Conservation (phyloP, 2,113 vertebrate species). For the Callopanchax toddi region DNA sequence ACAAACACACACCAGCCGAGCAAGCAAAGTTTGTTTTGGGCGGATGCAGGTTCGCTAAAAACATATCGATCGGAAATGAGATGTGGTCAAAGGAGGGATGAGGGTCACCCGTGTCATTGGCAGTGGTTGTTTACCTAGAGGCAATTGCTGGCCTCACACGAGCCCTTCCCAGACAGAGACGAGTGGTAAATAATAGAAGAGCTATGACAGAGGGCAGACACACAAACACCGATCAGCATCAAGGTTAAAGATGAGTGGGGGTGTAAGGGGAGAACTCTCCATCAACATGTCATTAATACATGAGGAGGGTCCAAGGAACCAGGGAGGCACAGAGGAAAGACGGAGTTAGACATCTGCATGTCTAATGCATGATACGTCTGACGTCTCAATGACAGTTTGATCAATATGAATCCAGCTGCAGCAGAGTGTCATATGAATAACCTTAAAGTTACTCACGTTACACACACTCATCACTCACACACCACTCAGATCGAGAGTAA, state of each 20-base stretch:
- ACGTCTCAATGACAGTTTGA: slow-evolving; percentile 35
- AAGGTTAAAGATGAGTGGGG: slow-evolving; percentile 71
- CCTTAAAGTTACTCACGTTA: slow-evolving; percentile 61
- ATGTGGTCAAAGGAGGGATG: slow-evolving; percentile 62
- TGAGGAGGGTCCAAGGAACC: slow-evolving; percentile 25
- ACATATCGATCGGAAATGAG: slow-evolving; percentile 69
- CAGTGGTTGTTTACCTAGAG: slow-evolving; percentile 76
- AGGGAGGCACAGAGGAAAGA: slow-evolving; percentile 3
- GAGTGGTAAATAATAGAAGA: slow-evolving; percentile 78
- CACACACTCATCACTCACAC: slow-evolving; percentile 17
- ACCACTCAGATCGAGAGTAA: slow-evolving; percentile 13
- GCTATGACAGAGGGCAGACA: slow-evolving; percentile 68
- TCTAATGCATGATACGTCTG: slow-evolving; percentile 34
- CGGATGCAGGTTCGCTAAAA: slow-evolving; percentile 55
- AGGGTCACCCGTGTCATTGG: slow-evolving; percentile 72
- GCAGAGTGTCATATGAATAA: slow-evolving; percentile 35
- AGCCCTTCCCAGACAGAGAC: slow-evolving; percentile 64
- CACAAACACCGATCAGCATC: slow-evolving; percentile 67
- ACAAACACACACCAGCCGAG: slow-evolving; percentile 47
- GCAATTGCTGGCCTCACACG: slow-evolving; percentile 65
- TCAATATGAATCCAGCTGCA: slow-evolving; percentile 47
- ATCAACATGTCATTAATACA: slow-evolving; percentile 64
- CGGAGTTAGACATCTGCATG: slow-evolving; percentile 39
- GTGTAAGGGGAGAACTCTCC: slow-evolving; percentile 62
- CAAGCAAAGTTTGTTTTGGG: slow-evolving; percentile 54